Conservation (phyloP, 2,797 vertebrate genomes). For the Tauraco hartlaubi region DNA sequence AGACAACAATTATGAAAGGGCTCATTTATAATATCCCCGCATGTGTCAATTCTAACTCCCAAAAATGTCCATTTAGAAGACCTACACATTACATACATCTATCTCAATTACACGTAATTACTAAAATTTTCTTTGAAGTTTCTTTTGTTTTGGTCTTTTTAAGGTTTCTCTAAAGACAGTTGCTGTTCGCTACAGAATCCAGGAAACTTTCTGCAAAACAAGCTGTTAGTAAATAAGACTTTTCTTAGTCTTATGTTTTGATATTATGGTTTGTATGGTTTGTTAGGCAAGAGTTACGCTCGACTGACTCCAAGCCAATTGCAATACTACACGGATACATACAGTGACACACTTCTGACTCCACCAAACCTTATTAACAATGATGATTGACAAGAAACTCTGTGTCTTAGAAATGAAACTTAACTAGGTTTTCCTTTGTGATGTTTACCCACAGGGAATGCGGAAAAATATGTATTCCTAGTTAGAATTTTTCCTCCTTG, state of each 20-base stretch:
- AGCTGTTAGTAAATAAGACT: not conserved
- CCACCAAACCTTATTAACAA: conserved; percentile 28
- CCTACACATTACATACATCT: not conserved
- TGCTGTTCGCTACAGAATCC: not conserved
- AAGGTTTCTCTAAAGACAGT: not conserved
- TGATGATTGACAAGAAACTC: conserved; percentile 7
- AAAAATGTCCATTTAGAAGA: not conserved
- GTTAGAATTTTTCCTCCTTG: conserved; percentile 1
- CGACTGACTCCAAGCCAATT: not conserved
- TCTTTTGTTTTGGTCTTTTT: not conserved
- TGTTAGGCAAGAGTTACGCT: conserved; percentile 27
- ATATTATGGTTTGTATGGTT: conserved; percentile 10
- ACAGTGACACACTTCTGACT: not conserved
- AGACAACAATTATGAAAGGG: not conserved
- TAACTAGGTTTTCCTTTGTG: conserved; percentile 18
- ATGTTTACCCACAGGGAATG: conserved; percentile 22
- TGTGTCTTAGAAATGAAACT: conserved; percentile 5
- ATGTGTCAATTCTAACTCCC: not conserved
- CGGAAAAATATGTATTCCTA: not conserved
- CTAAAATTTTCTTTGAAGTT: not conserved
- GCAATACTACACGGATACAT: not conserved
- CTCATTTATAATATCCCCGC: not conserved
- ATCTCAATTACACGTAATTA: not conserved
- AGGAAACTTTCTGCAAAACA: not conserved
- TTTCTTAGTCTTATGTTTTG: not conserved